Conservation (phyloP, 2,797 vertebrate genomes). For the Danio albolineatus region DNA sequence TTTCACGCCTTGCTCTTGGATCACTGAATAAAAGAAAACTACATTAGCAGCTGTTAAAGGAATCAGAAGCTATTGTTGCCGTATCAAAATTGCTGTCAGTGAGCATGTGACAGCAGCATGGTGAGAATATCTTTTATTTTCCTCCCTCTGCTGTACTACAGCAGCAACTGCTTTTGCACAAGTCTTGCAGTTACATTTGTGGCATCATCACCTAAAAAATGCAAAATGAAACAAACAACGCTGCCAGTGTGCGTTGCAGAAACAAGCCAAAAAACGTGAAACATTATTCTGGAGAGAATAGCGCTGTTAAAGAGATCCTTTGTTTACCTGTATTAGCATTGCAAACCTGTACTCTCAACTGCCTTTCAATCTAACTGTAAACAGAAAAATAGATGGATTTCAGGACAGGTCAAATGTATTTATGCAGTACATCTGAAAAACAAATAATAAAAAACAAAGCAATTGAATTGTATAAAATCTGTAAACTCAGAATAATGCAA, state of each 20-base stretch:
- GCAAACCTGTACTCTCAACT: constrained; percentile 15
- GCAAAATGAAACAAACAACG: constrained; percentile 64
- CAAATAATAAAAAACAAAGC: no score
- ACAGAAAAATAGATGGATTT: constrained; percentile 4
- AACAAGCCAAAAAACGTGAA: constrained; percentile 64
- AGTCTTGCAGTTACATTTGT: constrained; percentile 62
- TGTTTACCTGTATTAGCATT: constrained; percentile 53
- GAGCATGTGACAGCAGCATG: constrained; percentile 56
- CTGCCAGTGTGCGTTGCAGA: constrained; percentile 68
- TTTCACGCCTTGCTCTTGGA: constrained; percentile 51
- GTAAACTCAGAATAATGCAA: background rate
- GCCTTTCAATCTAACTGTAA: background rate
- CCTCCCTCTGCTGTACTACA: constrained; percentile 60
- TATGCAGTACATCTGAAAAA: constrained; percentile 9
- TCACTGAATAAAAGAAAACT: constrained; percentile 46
- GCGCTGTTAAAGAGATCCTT: constrained; percentile 64
- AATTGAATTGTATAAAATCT: background rate
- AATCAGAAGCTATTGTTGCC: constrained; percentile 55
- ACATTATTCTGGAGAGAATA: constrained; percentile 66
- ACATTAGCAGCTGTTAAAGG: constrained; percentile 57
- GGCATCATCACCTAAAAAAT: constrained; percentile 62
- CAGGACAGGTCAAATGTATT: constrained; percentile 20
- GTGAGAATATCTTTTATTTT: constrained; percentile 61
- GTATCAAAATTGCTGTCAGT: constrained; percentile 63
- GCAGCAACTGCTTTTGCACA: constrained; percentile 57